A percentile compares a stretch with the other conserved stretches of the same genome.
Evolutionary conservation across 2,888 invertebrate genomes (phyloP).

Genomic region (Nineta flava): DNA sequence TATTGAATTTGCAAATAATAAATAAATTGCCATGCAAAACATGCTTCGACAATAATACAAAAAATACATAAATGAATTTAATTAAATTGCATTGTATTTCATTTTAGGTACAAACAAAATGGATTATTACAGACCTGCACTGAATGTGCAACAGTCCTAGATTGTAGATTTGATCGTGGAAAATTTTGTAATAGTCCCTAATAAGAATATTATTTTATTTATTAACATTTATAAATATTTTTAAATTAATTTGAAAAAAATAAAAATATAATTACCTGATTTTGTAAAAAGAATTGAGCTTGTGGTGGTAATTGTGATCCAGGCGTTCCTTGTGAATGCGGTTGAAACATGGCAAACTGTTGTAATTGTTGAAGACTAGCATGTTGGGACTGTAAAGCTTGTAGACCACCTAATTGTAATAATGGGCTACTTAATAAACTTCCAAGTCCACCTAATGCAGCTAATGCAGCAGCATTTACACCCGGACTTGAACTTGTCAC

Average conservation of each 20-base stretch:
- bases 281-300: constrained; percentile 61
- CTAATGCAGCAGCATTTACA: constrained; percentile 30
- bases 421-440: constrained; percentile 26
- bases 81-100: no score
- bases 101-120: no score
- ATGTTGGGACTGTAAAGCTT: constrained; percentile 43
- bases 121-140: constrained; percentile 29
- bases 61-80: no score
- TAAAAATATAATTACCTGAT: constrained; percentile 38
- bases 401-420: constrained; percentile 27
- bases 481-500: constrained; percentile 26
- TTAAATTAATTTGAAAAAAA: not conserved
- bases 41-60: no score
- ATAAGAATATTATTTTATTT: not conserved
- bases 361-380: constrained; percentile 45
- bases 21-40: no score
- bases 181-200: constrained; percentile 34
- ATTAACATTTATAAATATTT: not conserved
- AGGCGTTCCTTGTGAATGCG: constrained; percentile 33
- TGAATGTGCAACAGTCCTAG: constrained; percentile 29
- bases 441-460: constrained; percentile 29
- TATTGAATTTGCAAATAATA: no score
- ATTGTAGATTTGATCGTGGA: constrained; percentile 28
- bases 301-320: constrained; percentile 36
- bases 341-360: constrained; percentile 47